These are phyloP conservation scores for Sylvilagus floridanus DNA, from an alignment of 2,797 vertebrate genomes.

Conservation along the genomic window DNA sequence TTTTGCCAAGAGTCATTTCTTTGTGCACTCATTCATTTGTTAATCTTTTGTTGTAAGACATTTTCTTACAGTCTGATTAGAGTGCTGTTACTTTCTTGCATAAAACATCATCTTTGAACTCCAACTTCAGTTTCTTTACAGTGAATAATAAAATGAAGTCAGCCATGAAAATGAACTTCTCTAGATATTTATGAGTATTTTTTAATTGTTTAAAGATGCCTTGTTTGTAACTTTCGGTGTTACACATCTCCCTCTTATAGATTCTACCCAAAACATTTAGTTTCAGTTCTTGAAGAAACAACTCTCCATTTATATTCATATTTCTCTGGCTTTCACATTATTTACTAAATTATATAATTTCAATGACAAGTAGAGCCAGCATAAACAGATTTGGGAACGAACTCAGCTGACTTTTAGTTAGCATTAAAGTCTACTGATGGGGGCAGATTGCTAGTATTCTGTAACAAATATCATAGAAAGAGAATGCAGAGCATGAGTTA, in stretches of 20 bases:
- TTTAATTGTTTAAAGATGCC: slow-evolving; percentile 1
- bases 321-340: slow-evolving; percentile 36
- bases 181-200: slow-evolving; percentile 35
- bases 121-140: slow-evolving; percentile 35
- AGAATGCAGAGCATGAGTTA: background rate
- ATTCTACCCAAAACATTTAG: slow-evolving; percentile 28
- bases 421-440: background rate
- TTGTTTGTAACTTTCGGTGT: background rate
- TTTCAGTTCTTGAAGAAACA: slow-evolving; percentile 51
- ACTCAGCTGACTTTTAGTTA: background rate
- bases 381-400: slow-evolving; percentile 43
- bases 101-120: background rate
- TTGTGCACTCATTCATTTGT: background rate
- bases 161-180: background rate
- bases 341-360: slow-evolving; percentile 35
- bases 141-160: slow-evolving; percentile 35
- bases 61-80: background rate
- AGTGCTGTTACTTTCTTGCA: background rate
- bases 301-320: background rate
- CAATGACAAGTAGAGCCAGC: background rate
- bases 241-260: background rate
- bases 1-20: background rate
- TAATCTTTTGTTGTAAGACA: background rate
- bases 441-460: background rate
- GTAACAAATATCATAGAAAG: background rate